A percentile compares a stretch with the other conserved stretches of the same genome.
Evolutionary conservation across 1,140 invertebrate genomes (phyloP).

Genomic region (Sarcophaga bullata): DNA sequence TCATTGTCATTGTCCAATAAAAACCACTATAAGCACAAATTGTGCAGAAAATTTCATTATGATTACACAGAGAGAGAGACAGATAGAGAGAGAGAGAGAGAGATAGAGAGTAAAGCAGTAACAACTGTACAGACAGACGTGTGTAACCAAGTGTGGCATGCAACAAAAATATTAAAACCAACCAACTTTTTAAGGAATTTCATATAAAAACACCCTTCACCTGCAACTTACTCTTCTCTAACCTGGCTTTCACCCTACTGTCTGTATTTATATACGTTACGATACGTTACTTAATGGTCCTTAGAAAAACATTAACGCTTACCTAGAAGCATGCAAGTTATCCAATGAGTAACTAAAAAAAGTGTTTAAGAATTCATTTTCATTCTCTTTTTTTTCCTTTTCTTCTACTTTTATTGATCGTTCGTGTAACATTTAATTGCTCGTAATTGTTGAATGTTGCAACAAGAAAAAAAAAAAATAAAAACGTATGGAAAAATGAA

Average conservation of each 20-base stretch:
- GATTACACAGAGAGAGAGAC: not conserved
- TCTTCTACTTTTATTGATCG: constrained; percentile 19
- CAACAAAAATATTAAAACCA: not conserved
- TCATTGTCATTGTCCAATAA: constrained; percentile 18
- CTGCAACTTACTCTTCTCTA: too few species aligned
- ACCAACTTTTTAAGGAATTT: not conserved
- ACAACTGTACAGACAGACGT: not conserved
- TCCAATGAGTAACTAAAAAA: too few species aligned
- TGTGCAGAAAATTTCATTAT: constrained; percentile 26
- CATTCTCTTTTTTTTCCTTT: too few species aligned
- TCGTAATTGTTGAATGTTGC: not conserved
- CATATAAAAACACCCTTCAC: not conserved
- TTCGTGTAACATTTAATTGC: constrained; percentile 20
- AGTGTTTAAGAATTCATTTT: too few species aligned
- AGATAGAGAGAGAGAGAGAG: not conserved
- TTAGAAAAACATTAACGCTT: too few species aligned
- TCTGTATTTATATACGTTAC: too few species aligned
- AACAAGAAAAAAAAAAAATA: constrained; percentile 1
- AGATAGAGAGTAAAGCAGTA: not conserved
- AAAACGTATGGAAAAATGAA: not conserved
- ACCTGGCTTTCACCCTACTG: too few species aligned
- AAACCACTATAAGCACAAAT: constrained; percentile 14
- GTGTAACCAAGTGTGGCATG: not conserved
- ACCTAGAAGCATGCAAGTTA: too few species aligned
- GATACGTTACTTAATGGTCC: too few species aligned